phyloP scores from a whole-genome alignment of 2,888 invertebrate genomes.

The Trissolcus japonicus region DNA sequence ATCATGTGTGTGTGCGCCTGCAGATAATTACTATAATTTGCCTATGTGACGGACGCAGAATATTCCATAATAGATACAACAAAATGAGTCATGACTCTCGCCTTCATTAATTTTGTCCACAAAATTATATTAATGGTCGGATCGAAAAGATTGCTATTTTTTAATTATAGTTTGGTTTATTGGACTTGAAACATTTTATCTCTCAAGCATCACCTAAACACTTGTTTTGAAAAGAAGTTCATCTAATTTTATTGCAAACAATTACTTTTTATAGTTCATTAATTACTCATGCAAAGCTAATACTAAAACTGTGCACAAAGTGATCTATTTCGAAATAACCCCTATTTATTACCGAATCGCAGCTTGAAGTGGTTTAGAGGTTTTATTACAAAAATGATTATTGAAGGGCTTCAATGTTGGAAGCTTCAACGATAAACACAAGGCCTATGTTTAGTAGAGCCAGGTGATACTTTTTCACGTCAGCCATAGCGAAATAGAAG shows the following conservation, averaged over 20 bases:
- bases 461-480: conserved; percentile 40
- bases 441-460: conserved; percentile 39
- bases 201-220: too few relatives aligned
- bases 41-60: too few relatives aligned
- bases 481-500: conserved; percentile 42
- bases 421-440: conserved; percentile 23
- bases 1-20: too few relatives aligned
- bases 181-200: too few relatives aligned
- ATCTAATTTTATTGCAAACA: conserved; percentile 17
- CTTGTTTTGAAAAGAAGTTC: conserved; percentile 4
- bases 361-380: conserved; percentile 21
- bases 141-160: too few relatives aligned
- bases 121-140: too few relatives aligned
- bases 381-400: conserved; percentile 27
- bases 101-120: too few relatives aligned
- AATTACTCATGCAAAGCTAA: conserved; percentile 8
- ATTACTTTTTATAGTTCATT: conserved; percentile 29
- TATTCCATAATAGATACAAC: too few relatives aligned
- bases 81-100: too few relatives aligned
- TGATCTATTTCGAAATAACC: conserved; percentile 21
- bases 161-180: too few relatives aligned
- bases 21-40: too few relatives aligned
- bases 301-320: conserved; percentile 16
- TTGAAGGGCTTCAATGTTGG: conserved; percentile 23
- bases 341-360: conserved; percentile 36